A percentile compares a stretch with the other conserved stretches of the same genome.
Conservation (phyloP, 2,797 vertebrate genomes). For the Tolypeutes matacus region DNA sequence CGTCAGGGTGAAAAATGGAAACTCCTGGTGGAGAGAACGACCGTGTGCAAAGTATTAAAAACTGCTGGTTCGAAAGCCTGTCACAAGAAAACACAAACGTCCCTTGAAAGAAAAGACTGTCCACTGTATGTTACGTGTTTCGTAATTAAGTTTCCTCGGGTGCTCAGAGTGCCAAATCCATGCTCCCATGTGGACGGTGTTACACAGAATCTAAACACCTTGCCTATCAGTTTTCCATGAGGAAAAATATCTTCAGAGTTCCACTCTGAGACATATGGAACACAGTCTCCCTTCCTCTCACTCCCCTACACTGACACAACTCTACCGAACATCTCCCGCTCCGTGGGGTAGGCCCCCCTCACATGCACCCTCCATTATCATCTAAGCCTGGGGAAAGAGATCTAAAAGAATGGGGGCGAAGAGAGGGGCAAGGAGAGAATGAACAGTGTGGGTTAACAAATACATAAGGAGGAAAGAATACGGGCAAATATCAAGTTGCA, state of each 20-base stretch:
- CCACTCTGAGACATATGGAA: background rate
- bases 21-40: conserved; percentile 91
- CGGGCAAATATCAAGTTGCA: background rate
- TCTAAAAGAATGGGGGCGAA: background rate
- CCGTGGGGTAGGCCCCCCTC: background rate
- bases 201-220: background rate
- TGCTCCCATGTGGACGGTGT: background rate
- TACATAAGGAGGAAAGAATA: background rate
- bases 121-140: conserved; percentile 6
- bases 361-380: background rate
- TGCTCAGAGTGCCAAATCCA: background rate
- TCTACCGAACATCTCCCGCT: background rate
- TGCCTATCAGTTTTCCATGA: conserved; percentile 22
- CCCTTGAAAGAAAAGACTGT: conserved; percentile 33
- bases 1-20: conserved; percentile 98
- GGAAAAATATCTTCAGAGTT: conserved; percentile 21
- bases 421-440: background rate
- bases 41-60: background rate
- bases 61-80: background rate
- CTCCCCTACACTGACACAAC: background rate
- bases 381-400: background rate
- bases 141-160: background rate
- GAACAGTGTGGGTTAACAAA: background rate
- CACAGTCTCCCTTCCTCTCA: background rate
- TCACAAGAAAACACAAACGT: background rate